Base-by-base conservation (phyloP, 2,888 invertebrate genomes). In the Lepidochrysops patricia region DNA sequence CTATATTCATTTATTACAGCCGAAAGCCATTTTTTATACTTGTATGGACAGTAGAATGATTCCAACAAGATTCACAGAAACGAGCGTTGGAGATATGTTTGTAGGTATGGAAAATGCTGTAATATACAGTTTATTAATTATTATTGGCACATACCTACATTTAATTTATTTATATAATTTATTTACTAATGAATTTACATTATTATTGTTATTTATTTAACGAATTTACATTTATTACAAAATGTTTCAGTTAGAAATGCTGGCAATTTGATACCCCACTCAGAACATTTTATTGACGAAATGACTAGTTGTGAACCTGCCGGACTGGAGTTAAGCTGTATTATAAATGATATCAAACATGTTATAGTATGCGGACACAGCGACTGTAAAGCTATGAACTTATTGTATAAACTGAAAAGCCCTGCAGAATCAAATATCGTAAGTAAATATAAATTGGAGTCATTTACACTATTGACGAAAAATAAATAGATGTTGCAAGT, bases 41-140 rank as follows among this genome's bases (percentile, higher is more conserved):
- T 99, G 98, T 83, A 98, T 99, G 95, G 98, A 99, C 91, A 97
- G 97, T 81, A 91, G 99, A 85, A 97, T 99, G 95, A 94, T 98
- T 71, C 98, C 98, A 25, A 97, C 98, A 62, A 92, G 97, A 79
- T 97, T 98, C 82, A 97, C 97, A 60, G 96, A 97, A 90, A 97
- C 97, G 60, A 94, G 97, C 82, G 96, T 98, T 66, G 99, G 99
- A 52, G 98, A 99, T 81, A 98, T 98, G 97, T 98, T 98, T 90
- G 95, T 98, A 71, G 96, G 96, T 96, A 88, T 74, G 91, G 82
- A 69, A 50, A 52, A 27, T 60, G 15, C 48, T 58, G 57, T 25
- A 12, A 49, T 61, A n/a, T 26, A 48, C 26, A 25, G n/a, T 32
- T 50, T 43, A 26, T 15, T 57, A 15, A 29, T 54, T 35, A 27